phyloP scores from a whole-genome alignment of 2,797 vertebrate genomes.

The Thaleichthys pacificus region DNA sequence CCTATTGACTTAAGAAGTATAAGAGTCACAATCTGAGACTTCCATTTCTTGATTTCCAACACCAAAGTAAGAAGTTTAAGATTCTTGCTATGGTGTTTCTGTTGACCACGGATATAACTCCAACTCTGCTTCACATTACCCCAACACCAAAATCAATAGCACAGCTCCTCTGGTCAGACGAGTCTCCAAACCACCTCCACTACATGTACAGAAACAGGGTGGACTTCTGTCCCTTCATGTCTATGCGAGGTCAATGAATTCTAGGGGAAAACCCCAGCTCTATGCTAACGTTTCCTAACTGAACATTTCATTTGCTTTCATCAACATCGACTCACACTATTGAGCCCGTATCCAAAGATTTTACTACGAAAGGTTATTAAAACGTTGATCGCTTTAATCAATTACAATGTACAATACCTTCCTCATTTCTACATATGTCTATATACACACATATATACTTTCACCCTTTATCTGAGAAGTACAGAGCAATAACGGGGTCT shows the following conservation, averaged over 20 bases:
- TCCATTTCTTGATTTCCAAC: too few species aligned
- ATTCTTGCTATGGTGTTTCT: not conserved
- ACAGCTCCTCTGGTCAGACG: not conserved
- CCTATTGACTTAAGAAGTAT: too few species aligned
- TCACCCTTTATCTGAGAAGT: slow-evolving; percentile 39
- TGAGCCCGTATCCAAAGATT: slow-evolving; percentile 21
- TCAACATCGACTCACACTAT: not conserved
- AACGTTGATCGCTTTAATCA: slow-evolving; percentile 27
- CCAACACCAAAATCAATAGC: not conserved
- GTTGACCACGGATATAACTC: not conserved
- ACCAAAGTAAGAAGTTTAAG: too few species aligned
- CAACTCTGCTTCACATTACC: not conserved
- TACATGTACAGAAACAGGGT: not conserved
- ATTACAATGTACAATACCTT: slow-evolving; percentile 37
- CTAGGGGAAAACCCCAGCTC: too few species aligned
- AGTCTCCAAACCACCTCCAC: not conserved
- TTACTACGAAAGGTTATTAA: slow-evolving; percentile 37
- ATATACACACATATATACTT: slow-evolving; percentile 12
- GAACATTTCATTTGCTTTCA: not conserved
- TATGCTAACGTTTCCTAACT: not conserved
- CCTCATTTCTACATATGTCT: slow-evolving; percentile 20
- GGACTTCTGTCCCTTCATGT: not conserved
- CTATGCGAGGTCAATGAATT: not conserved
- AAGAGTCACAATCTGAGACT: too few species aligned
- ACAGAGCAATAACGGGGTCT: slow-evolving; percentile 19